Base-by-base conservation (phyloP, 2,113 vertebrate species). In the Gallinago media region DNA sequence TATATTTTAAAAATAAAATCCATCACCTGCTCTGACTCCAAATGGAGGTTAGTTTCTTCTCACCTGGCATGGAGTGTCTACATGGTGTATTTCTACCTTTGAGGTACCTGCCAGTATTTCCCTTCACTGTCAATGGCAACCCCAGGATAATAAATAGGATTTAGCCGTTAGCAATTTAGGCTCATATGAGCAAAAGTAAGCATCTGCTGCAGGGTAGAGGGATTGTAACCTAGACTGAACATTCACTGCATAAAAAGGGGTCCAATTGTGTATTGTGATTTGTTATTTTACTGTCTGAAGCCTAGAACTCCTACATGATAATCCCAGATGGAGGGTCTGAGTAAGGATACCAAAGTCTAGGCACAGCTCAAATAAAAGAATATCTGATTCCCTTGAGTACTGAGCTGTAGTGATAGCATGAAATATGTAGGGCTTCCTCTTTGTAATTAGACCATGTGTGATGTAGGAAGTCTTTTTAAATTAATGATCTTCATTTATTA, bases 11-110 rank as follows among this genome's bases (percentile, higher is more conserved):
- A 72, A 80, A 49, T 42, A 56, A 73, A 72, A 47, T 49, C 13
- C 29, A 42, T 25, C 42, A 34, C 11, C 20, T 42, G 4, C 40
- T 15, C 10, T 1, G 1, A 16, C 27, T 63, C 25, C 0, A 5
- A 63, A 47, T 38, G 27, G 25, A 62, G 15, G 52, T 54, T 36
- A 54, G 4, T 13, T 46, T 55, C 56, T 21, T 73, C 27, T 55
- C 49, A 65, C 49, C 26, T 44, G 25, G 44, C 16, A 25, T 25
- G 12, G 38, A 31, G 15, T 31, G 32, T 36, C 16, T 52, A 31
- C 38, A 46, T 36, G 12, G 12, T 52, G 18, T 18, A 19, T 71
- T 52, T 71, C 46, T 46, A 29, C 32, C 32, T 54, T 12, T 46
- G 38, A 73, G 16, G 21, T 54, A 63, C 21, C 2, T 14, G 12